Base-by-base conservation (phyloP, 2,113 vertebrate genomes). In the Hemibates koningsi region DNA sequence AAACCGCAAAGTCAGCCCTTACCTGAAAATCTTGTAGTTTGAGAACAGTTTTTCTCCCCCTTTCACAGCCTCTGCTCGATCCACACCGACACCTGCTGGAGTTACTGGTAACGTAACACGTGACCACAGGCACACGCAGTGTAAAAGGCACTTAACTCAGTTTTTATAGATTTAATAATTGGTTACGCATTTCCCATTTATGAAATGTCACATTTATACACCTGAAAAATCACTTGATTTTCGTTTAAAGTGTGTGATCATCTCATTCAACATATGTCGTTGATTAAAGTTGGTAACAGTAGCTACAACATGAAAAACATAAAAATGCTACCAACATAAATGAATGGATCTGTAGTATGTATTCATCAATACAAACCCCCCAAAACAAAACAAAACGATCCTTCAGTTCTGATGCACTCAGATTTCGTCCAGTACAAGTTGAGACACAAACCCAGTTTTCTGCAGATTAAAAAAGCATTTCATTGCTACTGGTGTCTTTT, bases 61-160 rank as follows among this genome's bases (percentile, higher is more conserved):
- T 13, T 68, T 41, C 63, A 68, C 19, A 68, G 63, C 12, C 36
- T 68, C 63, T 41, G 63, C 36, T 68, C n/a, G 36, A 68, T 41
- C 36, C 45, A 38, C 21, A 27, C 41, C 1, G 27, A 73, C 85
- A 76, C 66, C 80, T 82, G 66, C 53, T 50, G 80, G 80, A 3
- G 36, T 2, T n/a, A 17, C n/a, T 5, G 11, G 5, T 36, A 38
- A 21, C 29, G 34, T 63, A 78, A 6, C 19, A 21, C 21, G 19
- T 21, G 32, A 38, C 16, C 7, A 34, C 1, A 17, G 34, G 29
- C 32, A 53, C 29, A 0, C 6, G 38, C 10, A 0, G 29, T 1
- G 32, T 13, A 14, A 41, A 68, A 41, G 36, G 36, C 6, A 21
- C 19, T 63, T 36, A 66, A 66, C 34, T 66, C 19, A 0, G 19